These are phyloP conservation scores for Labeo catla DNA, from an alignment of 2,113 vertebrate species.

Conservation along the genomic window DNA sequence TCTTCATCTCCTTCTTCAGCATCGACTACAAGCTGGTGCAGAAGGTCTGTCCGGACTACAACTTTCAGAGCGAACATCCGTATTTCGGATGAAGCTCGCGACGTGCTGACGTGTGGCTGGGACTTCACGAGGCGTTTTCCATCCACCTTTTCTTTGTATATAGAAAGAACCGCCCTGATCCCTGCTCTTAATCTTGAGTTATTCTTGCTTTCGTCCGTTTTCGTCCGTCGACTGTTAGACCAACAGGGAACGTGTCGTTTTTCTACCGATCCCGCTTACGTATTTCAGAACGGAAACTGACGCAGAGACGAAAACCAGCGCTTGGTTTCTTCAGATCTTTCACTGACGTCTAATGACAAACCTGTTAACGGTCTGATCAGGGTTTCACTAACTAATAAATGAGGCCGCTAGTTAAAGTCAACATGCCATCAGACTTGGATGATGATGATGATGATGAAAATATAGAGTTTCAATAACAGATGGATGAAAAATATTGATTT, in stretches of 20 bases:
- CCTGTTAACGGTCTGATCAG: not conserved
- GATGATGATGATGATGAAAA: no score
- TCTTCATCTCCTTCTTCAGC: constrained; percentile 98
- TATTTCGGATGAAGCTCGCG: constrained; percentile 83
- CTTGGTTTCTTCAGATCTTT: not conserved
- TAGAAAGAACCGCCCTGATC: constrained; percentile 68
- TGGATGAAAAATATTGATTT: not conserved
- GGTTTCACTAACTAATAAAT: not conserved
- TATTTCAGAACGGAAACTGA: not conserved
- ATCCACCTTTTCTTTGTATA: constrained; percentile 70
- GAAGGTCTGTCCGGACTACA: constrained; percentile 98
- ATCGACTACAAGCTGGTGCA: constrained; percentile 98
- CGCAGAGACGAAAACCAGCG: not conserved
- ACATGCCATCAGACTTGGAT: not conserved
- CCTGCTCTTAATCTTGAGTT: constrained; percentile 60
- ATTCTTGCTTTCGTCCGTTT: constrained; percentile 36
- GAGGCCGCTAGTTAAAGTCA: not conserved
- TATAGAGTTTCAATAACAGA: no score
- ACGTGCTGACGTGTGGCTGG: not conserved
- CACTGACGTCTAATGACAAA: no score
- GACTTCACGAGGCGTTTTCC: not conserved
- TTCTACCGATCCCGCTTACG: constrained; percentile 34
- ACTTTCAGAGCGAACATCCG: constrained; percentile 96
- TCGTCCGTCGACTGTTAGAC: constrained; percentile 49
- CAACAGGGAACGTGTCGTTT: constrained; percentile 15